Conservation (phyloP, 2,113 vertebrate genomes). For the Petrocephalus zakoni region DNA sequence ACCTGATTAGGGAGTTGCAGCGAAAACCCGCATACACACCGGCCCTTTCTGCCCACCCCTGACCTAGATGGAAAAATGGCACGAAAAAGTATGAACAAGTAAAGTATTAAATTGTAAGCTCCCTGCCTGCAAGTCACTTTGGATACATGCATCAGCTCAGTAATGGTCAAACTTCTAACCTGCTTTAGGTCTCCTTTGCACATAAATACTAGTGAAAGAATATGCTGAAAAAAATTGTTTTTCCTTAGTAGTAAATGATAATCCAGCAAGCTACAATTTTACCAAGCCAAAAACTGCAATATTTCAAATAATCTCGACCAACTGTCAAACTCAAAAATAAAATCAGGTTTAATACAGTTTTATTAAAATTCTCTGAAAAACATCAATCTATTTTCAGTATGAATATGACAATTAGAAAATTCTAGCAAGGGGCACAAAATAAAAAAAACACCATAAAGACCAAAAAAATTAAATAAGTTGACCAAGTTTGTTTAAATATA, state of each 20-base stretch:
- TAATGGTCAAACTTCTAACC: not conserved
- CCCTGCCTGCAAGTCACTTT: not conserved
- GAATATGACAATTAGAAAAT: conserved; percentile 58
- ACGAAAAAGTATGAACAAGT: not conserved
- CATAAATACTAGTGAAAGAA: not conserved
- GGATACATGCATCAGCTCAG: not conserved
- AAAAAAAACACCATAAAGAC: not conserved
- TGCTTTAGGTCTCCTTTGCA: not conserved
- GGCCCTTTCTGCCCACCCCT: too few species aligned
- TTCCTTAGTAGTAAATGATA: not conserved
- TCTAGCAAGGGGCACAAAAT: conserved; percentile 20
- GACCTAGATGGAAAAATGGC: too few species aligned
- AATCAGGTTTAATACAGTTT: not conserved
- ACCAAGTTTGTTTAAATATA: conserved; percentile 1
- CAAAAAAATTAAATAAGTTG: conserved; percentile 6
- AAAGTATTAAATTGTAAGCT: not conserved
- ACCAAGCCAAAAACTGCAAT: not conserved
- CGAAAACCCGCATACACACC: too few species aligned
- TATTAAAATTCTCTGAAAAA: conserved; percentile 76
- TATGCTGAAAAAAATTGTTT: not conserved
- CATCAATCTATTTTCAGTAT: conserved; percentile 51
- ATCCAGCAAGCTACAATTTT: not conserved
- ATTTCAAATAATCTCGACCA: not conserved
- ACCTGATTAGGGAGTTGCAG: too few species aligned
- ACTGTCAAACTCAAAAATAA: not conserved